Conservation (phyloP, 2,888 invertebrate genomes). For the Rhogogaster chlorosoma region DNA sequence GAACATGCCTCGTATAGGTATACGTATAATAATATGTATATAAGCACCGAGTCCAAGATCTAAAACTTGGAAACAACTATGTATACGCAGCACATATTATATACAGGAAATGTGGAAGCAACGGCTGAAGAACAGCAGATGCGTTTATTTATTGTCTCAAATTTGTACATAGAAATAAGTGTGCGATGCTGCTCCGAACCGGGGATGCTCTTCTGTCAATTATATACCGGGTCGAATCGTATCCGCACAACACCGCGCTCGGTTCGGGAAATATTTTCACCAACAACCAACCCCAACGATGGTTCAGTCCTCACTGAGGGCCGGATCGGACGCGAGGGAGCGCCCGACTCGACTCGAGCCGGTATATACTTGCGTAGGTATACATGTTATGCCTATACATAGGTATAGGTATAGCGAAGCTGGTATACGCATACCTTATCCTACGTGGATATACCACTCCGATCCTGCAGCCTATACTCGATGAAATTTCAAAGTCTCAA, state of each 20-base stretch:
- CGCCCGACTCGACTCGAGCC: conserved; percentile 20
- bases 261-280: not conserved
- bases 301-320: conserved; percentile 69
- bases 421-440: not conserved
- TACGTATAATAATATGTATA: too few species aligned
- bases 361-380: not conserved
- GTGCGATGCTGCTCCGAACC: not conserved
- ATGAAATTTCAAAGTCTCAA: not conserved
- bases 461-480: not conserved
- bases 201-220: not conserved
- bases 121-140: not conserved
- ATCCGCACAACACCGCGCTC: not conserved
- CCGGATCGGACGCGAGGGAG: conserved; percentile 49
- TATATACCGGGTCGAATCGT: not conserved
- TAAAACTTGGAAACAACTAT: not conserved
- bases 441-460: not conserved
- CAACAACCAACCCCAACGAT: conserved; percentile 65
- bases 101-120: not conserved
- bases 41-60: not conserved
- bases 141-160: not conserved
- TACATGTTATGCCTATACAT: not conserved
- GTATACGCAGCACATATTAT: not conserved
- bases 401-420: not conserved
- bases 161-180: not conserved
- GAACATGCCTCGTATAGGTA: not conserved